Conservation (phyloP, 1,140 invertebrate species). For the Pseudomyrmex dendroicus region DNA sequence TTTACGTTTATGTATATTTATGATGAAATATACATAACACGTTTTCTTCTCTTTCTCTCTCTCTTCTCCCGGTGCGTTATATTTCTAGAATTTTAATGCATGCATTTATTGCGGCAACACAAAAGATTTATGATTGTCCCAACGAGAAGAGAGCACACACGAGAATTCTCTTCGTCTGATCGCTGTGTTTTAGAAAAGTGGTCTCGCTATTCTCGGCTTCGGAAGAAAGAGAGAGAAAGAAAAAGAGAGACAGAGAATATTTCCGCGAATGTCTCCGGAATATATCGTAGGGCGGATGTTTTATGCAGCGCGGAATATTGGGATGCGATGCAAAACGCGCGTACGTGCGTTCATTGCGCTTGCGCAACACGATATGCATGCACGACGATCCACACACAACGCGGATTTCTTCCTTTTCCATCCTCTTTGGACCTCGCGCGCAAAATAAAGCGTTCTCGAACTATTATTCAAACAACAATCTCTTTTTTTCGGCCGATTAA, state of each 20-base stretch:
- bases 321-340: constrained; percentile 54
- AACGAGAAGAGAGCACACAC: not conserved
- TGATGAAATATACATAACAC: not conserved
- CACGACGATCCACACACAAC: not conserved
- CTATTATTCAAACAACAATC: not conserved
- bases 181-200: not conserved
- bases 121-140: not conserved
- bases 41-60: not conserved
- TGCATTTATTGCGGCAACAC: not conserved
- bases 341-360: constrained; percentile 18
- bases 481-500: not conserved
- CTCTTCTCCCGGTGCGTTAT: not conserved
- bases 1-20: not conserved
- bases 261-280: constrained; percentile 5
- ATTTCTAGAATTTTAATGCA: not conserved
- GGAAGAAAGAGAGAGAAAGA: not conserved
- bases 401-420: constrained; percentile 31
- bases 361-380: constrained; percentile 43
- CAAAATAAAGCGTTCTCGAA: constrained; percentile 16
- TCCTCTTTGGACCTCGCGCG: constrained; percentile 33
- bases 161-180: not conserved
- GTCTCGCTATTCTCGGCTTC: not conserved
- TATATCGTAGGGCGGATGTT: constrained; percentile 23
- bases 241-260: not conserved
- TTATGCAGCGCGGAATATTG: not conserved